Percentiles rank a stretch among this genome's conserved stretches.
Conservation (phyloP, 2,797 vertebrate genomes). For the Lithobates pipiens region DNA sequence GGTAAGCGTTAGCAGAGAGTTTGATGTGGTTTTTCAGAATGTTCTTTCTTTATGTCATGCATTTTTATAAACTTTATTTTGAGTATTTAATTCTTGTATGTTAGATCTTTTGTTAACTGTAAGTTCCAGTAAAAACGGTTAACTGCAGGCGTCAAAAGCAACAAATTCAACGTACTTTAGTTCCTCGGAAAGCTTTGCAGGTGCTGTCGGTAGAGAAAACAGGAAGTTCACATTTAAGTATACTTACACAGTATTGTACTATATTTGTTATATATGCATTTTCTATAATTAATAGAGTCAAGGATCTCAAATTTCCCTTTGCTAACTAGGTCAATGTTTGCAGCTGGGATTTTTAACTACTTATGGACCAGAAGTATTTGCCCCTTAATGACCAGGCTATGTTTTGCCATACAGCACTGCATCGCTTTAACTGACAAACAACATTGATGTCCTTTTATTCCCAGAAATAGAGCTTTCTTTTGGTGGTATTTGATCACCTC, state of each 20-base stretch:
- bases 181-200: neutral
- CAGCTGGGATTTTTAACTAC: no score
- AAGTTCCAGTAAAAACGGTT: neutral
- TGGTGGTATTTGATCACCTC: no score
- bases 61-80: neutral
- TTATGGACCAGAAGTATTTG: no score
- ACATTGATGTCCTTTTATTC: no score
- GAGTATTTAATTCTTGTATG: neutral
- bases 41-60: neutral
- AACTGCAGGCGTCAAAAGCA: neutral
- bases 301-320: neutral
- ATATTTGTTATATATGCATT: neutral
- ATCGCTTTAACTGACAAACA: no score
- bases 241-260: neutral
- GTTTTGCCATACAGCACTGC: no score
- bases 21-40: neutral
- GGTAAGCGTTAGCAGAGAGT: neutral
- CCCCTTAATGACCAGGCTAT: no score
- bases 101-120: neutral
- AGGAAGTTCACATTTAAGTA: conserved; percentile 26
- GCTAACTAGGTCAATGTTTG: no score
- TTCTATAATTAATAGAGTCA: neutral
- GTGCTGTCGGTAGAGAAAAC: conserved; percentile 5
- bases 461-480: no score
- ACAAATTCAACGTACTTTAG: neutral